Conservation (phyloP, 2,797 vertebrate species). For the Lacerta viridis region DNA sequence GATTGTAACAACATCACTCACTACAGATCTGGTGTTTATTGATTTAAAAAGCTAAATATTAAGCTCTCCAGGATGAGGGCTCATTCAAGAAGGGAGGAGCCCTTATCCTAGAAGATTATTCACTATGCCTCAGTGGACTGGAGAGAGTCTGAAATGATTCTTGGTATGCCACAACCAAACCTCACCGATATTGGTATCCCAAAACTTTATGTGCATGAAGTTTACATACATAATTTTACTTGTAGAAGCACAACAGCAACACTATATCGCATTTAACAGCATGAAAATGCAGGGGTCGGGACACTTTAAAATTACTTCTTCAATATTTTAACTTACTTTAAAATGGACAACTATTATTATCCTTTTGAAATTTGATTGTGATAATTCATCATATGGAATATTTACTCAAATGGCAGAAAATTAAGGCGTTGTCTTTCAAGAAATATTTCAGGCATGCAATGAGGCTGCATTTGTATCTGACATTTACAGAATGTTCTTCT, state of each 20-base stretch:
- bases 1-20: neutral
- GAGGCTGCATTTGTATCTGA: constrained; percentile 74
- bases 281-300: neutral
- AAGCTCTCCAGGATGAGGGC: neutral
- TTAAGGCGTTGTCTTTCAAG: constrained; percentile 80
- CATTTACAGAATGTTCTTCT: constrained; percentile 78
- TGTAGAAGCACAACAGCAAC: neutral
- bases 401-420: constrained; percentile 79
- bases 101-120: neutral
- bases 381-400: constrained; percentile 74
- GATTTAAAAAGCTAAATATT: neutral
- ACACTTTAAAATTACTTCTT: neutral
- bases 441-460: constrained; percentile 80
- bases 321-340: constrained; percentile 30
- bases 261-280: neutral
- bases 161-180: neutral
- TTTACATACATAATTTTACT: neutral
- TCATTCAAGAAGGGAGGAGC: neutral
- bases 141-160: neutral
- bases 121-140: neutral
- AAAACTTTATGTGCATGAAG: neutral
- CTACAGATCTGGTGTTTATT: neutral
- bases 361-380: constrained; percentile 72
- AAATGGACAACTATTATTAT: constrained; percentile 69
- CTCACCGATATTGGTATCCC: neutral